Evolutionary conservation across 2,888 invertebrate species (phyloP).

Genomic region (Willowsia nigromaculata): DNA sequence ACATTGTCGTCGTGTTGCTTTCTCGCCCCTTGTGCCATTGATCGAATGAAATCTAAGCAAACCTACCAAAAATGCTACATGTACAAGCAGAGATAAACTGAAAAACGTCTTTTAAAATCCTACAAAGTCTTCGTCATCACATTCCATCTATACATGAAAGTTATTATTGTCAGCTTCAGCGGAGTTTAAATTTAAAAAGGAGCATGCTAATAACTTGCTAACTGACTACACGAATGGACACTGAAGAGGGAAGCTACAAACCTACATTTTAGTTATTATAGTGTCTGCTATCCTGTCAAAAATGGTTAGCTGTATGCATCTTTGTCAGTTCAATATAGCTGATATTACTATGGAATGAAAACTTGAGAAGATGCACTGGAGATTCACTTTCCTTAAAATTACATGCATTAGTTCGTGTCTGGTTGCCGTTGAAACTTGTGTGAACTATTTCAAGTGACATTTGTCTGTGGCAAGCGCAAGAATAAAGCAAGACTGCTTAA

Average conservation of each 20-base stretch:
- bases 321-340: no score
- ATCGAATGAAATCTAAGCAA: not conserved
- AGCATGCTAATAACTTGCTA: no score
- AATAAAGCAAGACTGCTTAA: not conserved
- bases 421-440: not conserved
- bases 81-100: not conserved
- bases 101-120: not conserved
- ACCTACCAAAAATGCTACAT: no score
- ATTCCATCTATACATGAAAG: not conserved
- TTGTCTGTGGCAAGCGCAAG: not conserved
- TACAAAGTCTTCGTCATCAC: not conserved
- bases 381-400: no score
- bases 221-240: no score
- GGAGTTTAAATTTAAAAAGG: no score
- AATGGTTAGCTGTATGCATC: no score
- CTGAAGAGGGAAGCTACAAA: no score
- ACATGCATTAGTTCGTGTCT: not conserved
- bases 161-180: not conserved
- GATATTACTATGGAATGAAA: no score
- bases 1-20: not conserved
- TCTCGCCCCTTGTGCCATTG: not conserved
- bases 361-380: no score
- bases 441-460: constrained; percentile 26
- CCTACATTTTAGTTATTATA: no score
- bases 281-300: no score